A percentile compares a stretch with the other conserved stretches of the same genome.
Conservation (phyloP, 2,797 vertebrate species). For the Intellagama lesueurii region DNA sequence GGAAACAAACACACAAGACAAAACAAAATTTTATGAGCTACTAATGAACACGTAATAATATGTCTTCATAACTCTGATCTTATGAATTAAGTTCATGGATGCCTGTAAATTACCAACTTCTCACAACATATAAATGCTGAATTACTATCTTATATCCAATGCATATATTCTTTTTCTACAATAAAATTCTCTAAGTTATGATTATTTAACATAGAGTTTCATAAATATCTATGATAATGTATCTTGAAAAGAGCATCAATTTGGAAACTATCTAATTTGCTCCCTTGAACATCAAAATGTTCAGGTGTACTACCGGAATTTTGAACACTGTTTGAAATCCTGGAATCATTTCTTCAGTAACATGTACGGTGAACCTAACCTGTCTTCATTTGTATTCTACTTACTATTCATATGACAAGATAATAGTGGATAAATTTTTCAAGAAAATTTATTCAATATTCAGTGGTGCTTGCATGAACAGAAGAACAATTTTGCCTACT, state of each 20-base stretch:
- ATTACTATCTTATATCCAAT: neutral
- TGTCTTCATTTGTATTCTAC: neutral
- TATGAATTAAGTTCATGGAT: conserved; percentile 19
- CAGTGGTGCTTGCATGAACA: neutral
- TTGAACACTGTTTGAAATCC: neutral
- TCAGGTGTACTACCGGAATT: neutral
- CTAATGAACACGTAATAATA: neutral
- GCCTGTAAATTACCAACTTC: conserved; percentile 10
- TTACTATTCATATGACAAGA: neutral
- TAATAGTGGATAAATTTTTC: neutral
- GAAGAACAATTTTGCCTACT: neutral
- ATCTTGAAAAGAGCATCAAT: neutral
- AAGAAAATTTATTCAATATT: conserved; percentile 6
- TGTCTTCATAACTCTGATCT: neutral
- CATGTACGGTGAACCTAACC: neutral
- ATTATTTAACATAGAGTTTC: neutral
- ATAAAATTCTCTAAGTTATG: neutral
- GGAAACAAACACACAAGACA: conserved; percentile 3
- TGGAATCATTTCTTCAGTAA: neutral
- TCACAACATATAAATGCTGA: conserved; percentile 27
- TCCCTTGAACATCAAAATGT: neutral
- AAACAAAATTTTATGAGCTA: neutral
- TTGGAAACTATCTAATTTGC: conserved; percentile 13
- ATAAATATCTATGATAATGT: neutral
- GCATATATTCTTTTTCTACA: neutral